These are phyloP conservation scores for Ormyrus nitidulus DNA, from an alignment of 2,888 invertebrate genomes.

Conservation along the genomic window DNA sequence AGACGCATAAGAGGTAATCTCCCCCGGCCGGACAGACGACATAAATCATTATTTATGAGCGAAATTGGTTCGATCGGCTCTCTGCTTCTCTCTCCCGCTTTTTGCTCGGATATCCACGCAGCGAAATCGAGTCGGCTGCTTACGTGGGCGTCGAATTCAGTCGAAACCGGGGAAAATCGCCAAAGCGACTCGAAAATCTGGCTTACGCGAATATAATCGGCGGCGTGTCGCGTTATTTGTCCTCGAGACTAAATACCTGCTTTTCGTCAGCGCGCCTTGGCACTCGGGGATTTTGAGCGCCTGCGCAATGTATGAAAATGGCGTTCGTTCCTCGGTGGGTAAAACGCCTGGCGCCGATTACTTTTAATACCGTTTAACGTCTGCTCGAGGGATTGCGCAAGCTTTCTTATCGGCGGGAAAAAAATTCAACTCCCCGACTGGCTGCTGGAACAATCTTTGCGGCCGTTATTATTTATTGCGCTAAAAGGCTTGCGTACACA, in stretches of 20 bases:
- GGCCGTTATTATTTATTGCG: too few relatives aligned
- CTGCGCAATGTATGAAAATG: not conserved
- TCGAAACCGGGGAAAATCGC: too few relatives aligned
- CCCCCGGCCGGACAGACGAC: not conserved
- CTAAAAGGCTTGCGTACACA: too few relatives aligned
- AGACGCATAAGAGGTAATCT: too few relatives aligned
- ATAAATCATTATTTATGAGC: conserved; percentile 16
- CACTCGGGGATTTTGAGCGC: conserved; percentile 15
- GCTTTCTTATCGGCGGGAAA: too few relatives aligned
- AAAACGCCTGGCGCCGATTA: conserved; percentile 20
- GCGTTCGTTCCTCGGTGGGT: not conserved
- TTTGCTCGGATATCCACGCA: not conserved
- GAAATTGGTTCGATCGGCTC: conserved; percentile 11
- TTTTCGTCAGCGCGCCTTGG: not conserved
- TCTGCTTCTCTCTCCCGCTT: too few relatives aligned
- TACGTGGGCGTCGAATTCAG: too few relatives aligned
- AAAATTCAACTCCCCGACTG: too few relatives aligned
- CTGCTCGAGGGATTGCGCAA: conserved; percentile 9
- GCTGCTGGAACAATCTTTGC: too few relatives aligned
- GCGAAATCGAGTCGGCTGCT: too few relatives aligned
- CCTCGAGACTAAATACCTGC: conserved; percentile 26
- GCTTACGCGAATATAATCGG: too few relatives aligned
- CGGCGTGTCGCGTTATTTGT: conserved; percentile 7
- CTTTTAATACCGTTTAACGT: conserved; percentile 3
- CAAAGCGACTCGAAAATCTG: too few relatives aligned